phyloP scores from a whole-genome alignment of 2,888 invertebrate species.

The Steromphala cineraria region DNA sequence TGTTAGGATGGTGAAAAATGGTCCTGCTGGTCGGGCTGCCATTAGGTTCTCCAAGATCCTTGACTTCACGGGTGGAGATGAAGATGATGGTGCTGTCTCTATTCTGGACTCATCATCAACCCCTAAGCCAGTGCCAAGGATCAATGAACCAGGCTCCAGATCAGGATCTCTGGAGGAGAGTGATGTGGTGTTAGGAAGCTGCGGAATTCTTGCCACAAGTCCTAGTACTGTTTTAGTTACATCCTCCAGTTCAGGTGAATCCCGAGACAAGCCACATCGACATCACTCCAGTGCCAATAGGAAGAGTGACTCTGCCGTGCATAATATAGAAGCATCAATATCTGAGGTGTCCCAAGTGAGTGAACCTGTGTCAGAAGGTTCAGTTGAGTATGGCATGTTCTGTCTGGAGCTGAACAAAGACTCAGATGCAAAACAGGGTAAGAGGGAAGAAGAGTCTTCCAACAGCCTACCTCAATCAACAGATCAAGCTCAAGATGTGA shows the following conservation, averaged over 20 bases:
- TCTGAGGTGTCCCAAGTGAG: not conserved
- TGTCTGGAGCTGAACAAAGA: not conserved
- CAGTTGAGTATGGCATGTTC: not conserved
- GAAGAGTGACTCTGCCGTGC: slow-evolving; percentile 28
- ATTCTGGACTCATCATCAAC: not conserved
- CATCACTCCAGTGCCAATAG: not conserved
- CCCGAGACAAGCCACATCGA: slow-evolving; percentile 15
- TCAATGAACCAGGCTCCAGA: not conserved
- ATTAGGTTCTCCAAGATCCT: slow-evolving; percentile 18
- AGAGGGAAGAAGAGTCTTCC: not conserved
- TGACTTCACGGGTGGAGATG: slow-evolving; percentile 9
- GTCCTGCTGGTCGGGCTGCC: slow-evolving; percentile 26
- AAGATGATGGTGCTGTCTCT: not conserved
- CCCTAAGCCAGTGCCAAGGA: slow-evolving; percentile 17
- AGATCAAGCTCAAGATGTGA: not conserved
- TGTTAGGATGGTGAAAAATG: slow-evolving; percentile 71
- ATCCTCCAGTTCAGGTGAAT: slow-evolving; percentile 18
- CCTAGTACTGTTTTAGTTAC: slow-evolving; percentile 56
- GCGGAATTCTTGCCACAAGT: slow-evolving; percentile 74
- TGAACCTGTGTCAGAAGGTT: not conserved
- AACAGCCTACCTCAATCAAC: not conserved
- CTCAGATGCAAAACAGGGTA: not conserved
- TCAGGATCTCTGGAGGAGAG: slow-evolving; percentile 38
- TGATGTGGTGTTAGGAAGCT: slow-evolving; percentile 73
- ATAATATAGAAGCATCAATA: not conserved